Evolutionary conservation across 1,140 invertebrate species (phyloP).

Genomic region (Drosophila simulans): DNA sequence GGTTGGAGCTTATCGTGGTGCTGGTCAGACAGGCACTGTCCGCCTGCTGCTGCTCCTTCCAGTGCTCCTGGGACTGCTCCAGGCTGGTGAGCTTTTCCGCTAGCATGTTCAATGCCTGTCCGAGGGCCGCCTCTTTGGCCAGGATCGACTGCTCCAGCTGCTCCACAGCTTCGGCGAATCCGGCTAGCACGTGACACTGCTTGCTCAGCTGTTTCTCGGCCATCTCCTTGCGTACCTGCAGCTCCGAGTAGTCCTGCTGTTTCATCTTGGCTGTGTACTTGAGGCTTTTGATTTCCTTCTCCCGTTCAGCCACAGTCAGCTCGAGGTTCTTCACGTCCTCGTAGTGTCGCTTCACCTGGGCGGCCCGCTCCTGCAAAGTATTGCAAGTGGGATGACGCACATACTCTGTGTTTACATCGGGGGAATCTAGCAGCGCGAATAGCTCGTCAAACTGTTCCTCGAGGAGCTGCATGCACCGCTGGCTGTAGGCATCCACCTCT

Average conservation of each 20-base stretch:
- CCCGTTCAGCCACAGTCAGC: slow-evolving; percentile 92
- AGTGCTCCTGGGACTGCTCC: slow-evolving; percentile 57
- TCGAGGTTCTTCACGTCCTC: slow-evolving; percentile 95
- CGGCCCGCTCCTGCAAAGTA: slow-evolving; percentile 91
- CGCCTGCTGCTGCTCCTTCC: slow-evolving; percentile 57
- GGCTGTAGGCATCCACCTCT: slow-evolving; percentile 90
- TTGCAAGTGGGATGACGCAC: slow-evolving; percentile 86
- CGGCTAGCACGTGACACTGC: slow-evolving; percentile 86
- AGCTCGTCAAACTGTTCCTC: slow-evolving; percentile 87
- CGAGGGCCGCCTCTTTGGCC: slow-evolving; percentile 56
- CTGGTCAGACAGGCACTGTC: slow-evolving; percentile 58
- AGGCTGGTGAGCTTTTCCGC: slow-evolving; percentile 51
- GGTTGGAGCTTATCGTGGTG: slow-evolving; percentile 56
- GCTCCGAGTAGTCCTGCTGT: slow-evolving; percentile 97
- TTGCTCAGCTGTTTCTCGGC: slow-evolving; percentile 96
- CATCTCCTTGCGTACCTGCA: slow-evolving; percentile 95
- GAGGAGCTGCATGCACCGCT: slow-evolving; percentile 86
- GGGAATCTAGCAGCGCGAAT: slow-evolving; percentile 90
- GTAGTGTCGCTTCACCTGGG: slow-evolving; percentile 92
- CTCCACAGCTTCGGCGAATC: slow-evolving; percentile 64
- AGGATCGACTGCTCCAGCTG: slow-evolving; percentile 60
- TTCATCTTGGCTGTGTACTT: slow-evolving; percentile 93
- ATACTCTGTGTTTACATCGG: slow-evolving; percentile 87
- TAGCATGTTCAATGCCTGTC: slow-evolving; percentile 49
- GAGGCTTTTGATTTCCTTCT: slow-evolving; percentile 94